Percentiles rank a stretch among this genome's conserved stretches.
These are phyloP conservation scores for Gallinago stenura DNA, from an alignment of 2,797 vertebrate species.

Conservation along the genomic window DNA sequence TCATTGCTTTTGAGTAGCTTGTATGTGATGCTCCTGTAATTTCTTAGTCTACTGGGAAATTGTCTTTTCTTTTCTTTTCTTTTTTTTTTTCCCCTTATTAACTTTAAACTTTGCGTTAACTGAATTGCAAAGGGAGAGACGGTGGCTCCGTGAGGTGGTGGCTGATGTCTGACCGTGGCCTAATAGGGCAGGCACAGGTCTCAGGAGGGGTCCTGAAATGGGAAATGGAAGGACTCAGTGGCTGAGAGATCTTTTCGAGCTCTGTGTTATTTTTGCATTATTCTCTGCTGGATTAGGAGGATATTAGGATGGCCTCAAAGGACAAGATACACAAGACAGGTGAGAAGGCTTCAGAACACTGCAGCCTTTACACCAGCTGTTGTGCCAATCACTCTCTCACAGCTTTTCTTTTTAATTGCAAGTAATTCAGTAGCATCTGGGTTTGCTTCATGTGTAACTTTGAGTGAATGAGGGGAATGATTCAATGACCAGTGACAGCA, in stretches of 20 bases:
- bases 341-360: not conserved
- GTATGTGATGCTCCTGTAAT: not conserved
- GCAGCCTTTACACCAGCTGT: not conserved
- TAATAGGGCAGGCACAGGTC: not conserved
- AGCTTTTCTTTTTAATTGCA: not conserved
- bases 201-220: not conserved
- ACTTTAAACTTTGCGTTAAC: not conserved
- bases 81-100: not conserved
- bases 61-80: not conserved
- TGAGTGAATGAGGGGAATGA: not conserved
- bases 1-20: not conserved
- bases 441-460: not conserved
- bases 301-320: not conserved
- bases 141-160: not conserved
- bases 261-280: not conserved
- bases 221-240: not conserved
- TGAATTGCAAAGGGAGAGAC: not conserved
- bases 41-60: not conserved
- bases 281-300: not conserved
- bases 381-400: not conserved
- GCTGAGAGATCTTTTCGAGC: not conserved
- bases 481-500: not conserved
- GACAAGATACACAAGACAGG: not conserved
- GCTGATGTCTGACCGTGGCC: rapidly evolving
- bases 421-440: not conserved